Conservation (phyloP, 2,797 vertebrate species). For the Alectoris magna region DNA sequence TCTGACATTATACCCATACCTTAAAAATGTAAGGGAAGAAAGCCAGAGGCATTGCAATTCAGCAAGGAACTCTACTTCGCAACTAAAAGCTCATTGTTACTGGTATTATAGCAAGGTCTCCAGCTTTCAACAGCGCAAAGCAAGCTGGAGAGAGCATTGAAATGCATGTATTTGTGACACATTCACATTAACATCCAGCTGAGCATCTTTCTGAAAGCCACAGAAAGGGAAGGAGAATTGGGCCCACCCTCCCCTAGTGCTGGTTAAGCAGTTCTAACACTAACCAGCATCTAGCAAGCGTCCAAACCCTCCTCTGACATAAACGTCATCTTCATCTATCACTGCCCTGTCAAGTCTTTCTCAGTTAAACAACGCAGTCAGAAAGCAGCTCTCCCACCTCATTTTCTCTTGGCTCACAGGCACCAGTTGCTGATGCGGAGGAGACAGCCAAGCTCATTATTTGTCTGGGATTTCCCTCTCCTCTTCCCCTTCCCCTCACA, state of each 20-base stretch:
- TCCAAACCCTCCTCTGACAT: slow-evolving; percentile 1
- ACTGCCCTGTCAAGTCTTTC: not conserved
- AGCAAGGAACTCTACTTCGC: slow-evolving; percentile 11
- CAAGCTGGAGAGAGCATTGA: not conserved
- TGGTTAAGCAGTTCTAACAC: not conserved
- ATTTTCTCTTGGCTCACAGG: slow-evolving; percentile 26
- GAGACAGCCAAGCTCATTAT: not conserved
- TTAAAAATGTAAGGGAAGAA: slow-evolving; percentile 2
- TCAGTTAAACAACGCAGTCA: not conserved
- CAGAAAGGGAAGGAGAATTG: not conserved
- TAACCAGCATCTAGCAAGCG: fast-evolving
- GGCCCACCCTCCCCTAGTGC: not conserved
- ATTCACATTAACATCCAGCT: not conserved
- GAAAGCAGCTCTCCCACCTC: slow-evolving; percentile 49
- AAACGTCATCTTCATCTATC: not conserved
- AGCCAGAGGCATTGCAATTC: slow-evolving; percentile 34
- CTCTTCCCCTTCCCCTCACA: not conserved
- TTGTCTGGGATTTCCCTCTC: slow-evolving; percentile 29
- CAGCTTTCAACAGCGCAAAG: slow-evolving; percentile 16
- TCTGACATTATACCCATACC: slow-evolving; percentile 29
- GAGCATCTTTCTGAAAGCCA: not conserved
- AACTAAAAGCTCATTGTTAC: slow-evolving; percentile 23
- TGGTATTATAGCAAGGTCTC: not conserved
- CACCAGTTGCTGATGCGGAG: not conserved
- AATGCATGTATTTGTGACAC: not conserved